Base-by-base conservation (phyloP, 2,888 invertebrate genomes). In the Caenorhabditis wallacei region DNA sequence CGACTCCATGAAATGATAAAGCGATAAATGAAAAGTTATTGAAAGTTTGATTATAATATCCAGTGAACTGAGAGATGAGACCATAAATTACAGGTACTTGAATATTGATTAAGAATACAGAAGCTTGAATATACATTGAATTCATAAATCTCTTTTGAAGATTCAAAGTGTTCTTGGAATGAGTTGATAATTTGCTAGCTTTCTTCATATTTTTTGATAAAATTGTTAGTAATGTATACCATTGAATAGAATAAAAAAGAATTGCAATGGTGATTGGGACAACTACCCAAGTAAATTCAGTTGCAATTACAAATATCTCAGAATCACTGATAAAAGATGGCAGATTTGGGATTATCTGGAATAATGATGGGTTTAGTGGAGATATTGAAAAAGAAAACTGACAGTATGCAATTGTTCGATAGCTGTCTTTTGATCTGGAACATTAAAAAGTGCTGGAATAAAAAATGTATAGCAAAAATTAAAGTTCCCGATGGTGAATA, bases 131-230 rank as follows among this genome's bases (percentile, higher is more conserved):
- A 13, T 48, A 35, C n/a, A 64, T 48, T 1, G 64, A 46, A 7
- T 51, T n/a, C 20, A 64, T n/a, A 51, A 64, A 64, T 5, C 30
- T 64, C 16, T 35, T 48, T 26, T 64, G 64, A 30, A 64, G 26
- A 24, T 35, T 64, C 26, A 64, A 16, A 18, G 64, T 64, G 13
- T 51, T 48, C 13, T 51, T 18, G 30, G 64, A 64, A 16, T 20
- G 43, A 46, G 4, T 46, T n/a, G 5, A 20, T 20, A 11, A 46
- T 51, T 20, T 51, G 1, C 0, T 30, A 18, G 10, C 48, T 11
- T 48, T 30, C 18, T 30, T 51, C 48, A 64, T 26, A 1, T 30
- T n/a, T 4, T 18, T n/a, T 13, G n/a, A 48, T 18, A 48, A 4
- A n/a, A 48, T n/a, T 1, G 18, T 18, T 48, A 48, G n/a, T 2